phyloP scores from a whole-genome alignment of 2,888 invertebrate species.

The Timema podura region DNA sequence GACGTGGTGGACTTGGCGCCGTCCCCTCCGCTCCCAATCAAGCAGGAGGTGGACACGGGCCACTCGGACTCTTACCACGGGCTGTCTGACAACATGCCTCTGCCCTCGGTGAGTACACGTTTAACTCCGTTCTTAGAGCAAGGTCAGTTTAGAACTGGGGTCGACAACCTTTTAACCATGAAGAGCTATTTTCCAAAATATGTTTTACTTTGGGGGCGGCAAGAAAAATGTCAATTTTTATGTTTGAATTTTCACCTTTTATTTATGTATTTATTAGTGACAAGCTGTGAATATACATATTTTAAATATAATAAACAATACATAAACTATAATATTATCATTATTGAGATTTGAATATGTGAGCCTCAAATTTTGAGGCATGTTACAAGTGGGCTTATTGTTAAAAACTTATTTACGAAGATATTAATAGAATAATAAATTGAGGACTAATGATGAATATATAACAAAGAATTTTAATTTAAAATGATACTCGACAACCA shows the following conservation, averaged over 20 bases:
- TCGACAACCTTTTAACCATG: not conserved
- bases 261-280: too few relatives aligned
- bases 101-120: slow-evolving; percentile 27
- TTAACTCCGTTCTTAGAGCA: not conserved
- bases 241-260: too few relatives aligned
- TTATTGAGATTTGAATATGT: not conserved
- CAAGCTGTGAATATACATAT: not conserved
- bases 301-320: not conserved
- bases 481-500: too few relatives aligned
- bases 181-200: not conserved
- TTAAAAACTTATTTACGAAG: too few relatives aligned
- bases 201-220: too few relatives aligned
- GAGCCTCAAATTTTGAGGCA: not conserved
- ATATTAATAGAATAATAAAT: too few relatives aligned
- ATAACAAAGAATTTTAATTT: too few relatives aligned
- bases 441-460: too few relatives aligned
- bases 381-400: too few relatives aligned
- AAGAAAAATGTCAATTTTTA: too few relatives aligned
- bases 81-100: slow-evolving; percentile 23
- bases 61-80: slow-evolving; percentile 41
- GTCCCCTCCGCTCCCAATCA: slow-evolving; percentile 52
- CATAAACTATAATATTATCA: too few relatives aligned
- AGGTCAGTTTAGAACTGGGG: not conserved
- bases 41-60: slow-evolving; percentile 56
- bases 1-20: slow-evolving; percentile 53